Conservation (phyloP, 2,797 vertebrate species). For the Bradypus variegatus region DNA sequence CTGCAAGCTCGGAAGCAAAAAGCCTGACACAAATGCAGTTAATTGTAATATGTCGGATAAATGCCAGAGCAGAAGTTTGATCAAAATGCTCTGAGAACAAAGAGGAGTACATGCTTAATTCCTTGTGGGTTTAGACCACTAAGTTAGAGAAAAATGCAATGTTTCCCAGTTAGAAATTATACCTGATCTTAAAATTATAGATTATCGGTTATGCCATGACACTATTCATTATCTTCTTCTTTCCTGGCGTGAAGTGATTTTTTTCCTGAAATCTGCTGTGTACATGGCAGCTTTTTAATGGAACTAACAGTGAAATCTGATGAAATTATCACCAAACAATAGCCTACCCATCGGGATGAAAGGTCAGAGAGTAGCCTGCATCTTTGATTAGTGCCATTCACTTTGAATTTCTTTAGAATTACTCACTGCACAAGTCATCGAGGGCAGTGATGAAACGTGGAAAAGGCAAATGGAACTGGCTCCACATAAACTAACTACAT, state of each 20-base stretch:
- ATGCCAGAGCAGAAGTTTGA: not conserved
- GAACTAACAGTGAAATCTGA: not conserved
- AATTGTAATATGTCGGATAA: not conserved
- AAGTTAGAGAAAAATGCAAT: not conserved
- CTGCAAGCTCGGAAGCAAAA: not conserved
- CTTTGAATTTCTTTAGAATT: not conserved
- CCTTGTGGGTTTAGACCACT: not conserved
- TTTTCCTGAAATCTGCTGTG: not conserved
- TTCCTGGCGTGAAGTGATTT: not conserved
- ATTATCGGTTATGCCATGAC: too few species aligned
- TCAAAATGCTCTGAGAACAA: not conserved
- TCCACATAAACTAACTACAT: not conserved
- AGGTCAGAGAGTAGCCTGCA: not conserved
- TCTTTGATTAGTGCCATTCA: not conserved
- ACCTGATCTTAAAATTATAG: not conserved
- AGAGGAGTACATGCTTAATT: not conserved
- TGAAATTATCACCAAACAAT: not conserved
- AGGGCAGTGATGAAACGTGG: not conserved
- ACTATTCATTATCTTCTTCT: not conserved
- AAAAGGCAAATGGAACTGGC: not conserved
- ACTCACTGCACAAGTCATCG: not conserved
- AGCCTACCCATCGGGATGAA: not conserved
- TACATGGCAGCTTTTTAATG: not conserved
- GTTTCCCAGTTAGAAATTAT: not conserved
- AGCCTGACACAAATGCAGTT: not conserved